Evolutionary conservation across 2,797 vertebrate genomes (phyloP).

Genomic region (Rhinophrynus dorsalis): DNA sequence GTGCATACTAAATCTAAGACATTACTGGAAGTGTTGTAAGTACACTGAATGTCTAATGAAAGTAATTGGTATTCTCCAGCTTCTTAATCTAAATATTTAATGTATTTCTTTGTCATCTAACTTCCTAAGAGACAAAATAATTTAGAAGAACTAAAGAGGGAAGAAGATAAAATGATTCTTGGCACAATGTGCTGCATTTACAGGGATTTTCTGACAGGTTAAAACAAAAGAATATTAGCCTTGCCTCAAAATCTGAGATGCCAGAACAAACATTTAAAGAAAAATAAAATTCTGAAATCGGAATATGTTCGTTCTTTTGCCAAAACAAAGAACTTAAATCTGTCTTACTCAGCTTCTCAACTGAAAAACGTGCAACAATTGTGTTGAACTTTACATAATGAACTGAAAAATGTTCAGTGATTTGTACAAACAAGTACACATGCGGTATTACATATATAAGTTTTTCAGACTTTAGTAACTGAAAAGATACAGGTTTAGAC

Average conservation of each 20-base stretch:
- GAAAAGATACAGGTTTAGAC: too few relatives aligned
- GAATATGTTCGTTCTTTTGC: neutral
- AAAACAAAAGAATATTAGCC: slow-evolving; percentile 43
- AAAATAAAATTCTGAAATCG: slow-evolving; percentile 20
- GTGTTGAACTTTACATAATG: too few relatives aligned
- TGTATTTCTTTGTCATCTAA: slow-evolving; percentile 20
- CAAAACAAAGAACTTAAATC: slow-evolving; percentile 15
- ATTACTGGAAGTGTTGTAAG: slow-evolving; percentile 32
- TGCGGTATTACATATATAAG: too few relatives aligned
- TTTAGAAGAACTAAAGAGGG: slow-evolving; percentile 30
- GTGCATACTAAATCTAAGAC: slow-evolving; percentile 10
- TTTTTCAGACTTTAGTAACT: too few relatives aligned
- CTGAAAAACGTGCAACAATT: neutral
- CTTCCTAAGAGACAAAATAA: slow-evolving; percentile 28
- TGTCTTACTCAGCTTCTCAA: neutral
- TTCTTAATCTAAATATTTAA: slow-evolving; percentile 32
- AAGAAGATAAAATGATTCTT: slow-evolving; percentile 41
- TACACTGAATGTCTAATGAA: slow-evolving; percentile 14
- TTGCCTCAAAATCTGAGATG: slow-evolving; percentile 17
- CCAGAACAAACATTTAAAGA: slow-evolving; percentile 42
- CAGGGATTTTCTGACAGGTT: slow-evolving; percentile 36
- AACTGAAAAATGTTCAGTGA: too few relatives aligned
- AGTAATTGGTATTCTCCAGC: slow-evolving; percentile 33
- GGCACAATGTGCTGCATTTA: slow-evolving; percentile 6
- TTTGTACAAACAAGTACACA: too few relatives aligned